These are phyloP conservation scores for Tetraodon nigroviridis DNA, from an alignment of 2,113 vertebrate species.

Conservation along the genomic window DNA sequence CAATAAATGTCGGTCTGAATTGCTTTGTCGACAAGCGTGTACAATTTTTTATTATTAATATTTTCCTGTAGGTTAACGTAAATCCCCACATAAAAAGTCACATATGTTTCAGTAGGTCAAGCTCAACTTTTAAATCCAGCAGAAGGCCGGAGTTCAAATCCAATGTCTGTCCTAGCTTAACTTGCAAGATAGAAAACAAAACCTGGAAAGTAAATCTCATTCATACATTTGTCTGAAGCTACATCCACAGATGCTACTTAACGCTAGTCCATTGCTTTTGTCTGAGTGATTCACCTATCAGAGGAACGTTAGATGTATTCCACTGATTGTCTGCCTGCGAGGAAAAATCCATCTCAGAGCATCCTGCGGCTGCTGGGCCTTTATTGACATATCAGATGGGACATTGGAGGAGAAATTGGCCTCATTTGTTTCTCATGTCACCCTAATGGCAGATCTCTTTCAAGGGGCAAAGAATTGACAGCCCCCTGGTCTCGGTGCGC, in stretches of 20 bases:
- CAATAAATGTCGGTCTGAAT: too few relatives aligned
- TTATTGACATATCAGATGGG: conserved; percentile 79
- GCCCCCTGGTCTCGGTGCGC: conserved; percentile 65
- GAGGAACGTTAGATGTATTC: conserved; percentile 69
- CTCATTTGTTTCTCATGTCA: conserved; percentile 79
- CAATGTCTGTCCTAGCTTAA: conserved; percentile 51
- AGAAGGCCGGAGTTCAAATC: conserved; percentile 46
- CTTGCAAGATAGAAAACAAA: conserved; percentile 45
- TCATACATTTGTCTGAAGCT: conserved; percentile 53
- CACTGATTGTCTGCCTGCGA: conserved; percentile 68
- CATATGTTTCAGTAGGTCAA: conserved; percentile 10
- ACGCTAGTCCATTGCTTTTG: conserved; percentile 62
- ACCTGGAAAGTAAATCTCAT: conserved; percentile 41
- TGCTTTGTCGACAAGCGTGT: not conserved
- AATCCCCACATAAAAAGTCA: not conserved
- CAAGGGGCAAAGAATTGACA: conserved; percentile 75
- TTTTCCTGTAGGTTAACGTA: conserved; percentile 10
- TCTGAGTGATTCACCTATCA: conserved; percentile 66
- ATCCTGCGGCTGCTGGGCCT: conserved; percentile 66
- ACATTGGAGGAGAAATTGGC: conserved; percentile 78
- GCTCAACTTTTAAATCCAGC: conserved; percentile 14
- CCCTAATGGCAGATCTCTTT: conserved; percentile 75
- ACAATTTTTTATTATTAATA: conserved; percentile 4
- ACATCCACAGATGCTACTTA: conserved; percentile 56
- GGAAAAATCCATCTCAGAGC: conserved; percentile 72